These are phyloP conservation scores for Nemapogon koenigi DNA, from an alignment of 2,888 invertebrate species.

Conservation along the genomic window DNA sequence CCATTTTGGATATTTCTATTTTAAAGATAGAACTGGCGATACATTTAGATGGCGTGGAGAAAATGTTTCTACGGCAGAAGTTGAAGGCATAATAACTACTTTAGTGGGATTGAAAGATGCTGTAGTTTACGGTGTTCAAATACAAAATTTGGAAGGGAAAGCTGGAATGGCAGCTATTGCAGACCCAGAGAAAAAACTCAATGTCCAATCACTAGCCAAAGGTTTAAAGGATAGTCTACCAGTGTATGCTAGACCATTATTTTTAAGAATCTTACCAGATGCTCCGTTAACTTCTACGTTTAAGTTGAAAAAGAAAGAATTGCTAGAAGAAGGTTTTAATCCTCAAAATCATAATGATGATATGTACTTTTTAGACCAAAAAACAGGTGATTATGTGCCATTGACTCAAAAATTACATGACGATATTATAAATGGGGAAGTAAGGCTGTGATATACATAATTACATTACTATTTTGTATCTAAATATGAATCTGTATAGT, in stretches of 20 bases:
- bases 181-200: conserved; percentile 71
- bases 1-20: conserved; percentile 90
- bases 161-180: conserved; percentile 95
- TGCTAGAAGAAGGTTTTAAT: conserved; percentile 83
- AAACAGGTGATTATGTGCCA: conserved; percentile 45
- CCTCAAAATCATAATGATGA: conserved; percentile 68
- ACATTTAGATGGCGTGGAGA: conserved; percentile 94
- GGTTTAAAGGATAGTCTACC: conserved; percentile 69
- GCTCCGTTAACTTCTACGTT: conserved; percentile 88
- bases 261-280: conserved; percentile 77
- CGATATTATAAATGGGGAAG: conserved; percentile 48
- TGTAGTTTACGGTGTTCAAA: conserved; percentile 90
- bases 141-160: conserved; percentile 81
- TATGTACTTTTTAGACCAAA: conserved; percentile 69
- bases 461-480: neutral
- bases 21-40: conserved; percentile 88
- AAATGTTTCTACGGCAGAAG: conserved; percentile 95
- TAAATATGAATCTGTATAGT: neutral
- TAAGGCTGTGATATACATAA: conserved; percentile 58
- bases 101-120: conserved; percentile 79
- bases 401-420: conserved; percentile 53
- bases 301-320: conserved; percentile 89
- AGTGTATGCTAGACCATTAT: conserved; percentile 85
- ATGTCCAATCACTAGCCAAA: conserved; percentile 55
- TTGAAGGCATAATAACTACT: conserved; percentile 88